Percentiles rank a stretch among this genome's conserved stretches.
These are phyloP conservation scores for Lutjanus argentimaculatus DNA, from an alignment of 2,797 vertebrate genomes.

Conservation along the genomic window DNA sequence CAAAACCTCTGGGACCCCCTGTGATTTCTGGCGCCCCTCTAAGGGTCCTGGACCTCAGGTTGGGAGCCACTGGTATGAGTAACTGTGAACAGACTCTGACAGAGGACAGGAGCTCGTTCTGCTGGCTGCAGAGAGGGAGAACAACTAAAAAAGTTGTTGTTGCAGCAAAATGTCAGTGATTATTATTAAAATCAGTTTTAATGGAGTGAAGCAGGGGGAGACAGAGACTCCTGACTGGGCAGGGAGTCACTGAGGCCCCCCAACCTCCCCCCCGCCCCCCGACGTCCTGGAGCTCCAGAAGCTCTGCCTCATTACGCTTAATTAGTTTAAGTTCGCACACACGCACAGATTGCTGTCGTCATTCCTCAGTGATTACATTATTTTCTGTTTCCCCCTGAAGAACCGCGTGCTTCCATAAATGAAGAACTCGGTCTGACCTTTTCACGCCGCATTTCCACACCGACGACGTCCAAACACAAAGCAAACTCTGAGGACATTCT, in stretches of 20 bases:
- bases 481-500: not conserved
- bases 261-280: not conserved
- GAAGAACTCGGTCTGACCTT: slow-evolving; percentile 21
- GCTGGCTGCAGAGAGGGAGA: not conserved
- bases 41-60: too few species aligned
- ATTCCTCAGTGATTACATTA: slow-evolving; percentile 45
- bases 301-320: slow-evolving; percentile 53
- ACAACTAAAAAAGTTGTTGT: not conserved
- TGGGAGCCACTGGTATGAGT: too few species aligned
- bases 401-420: slow-evolving; percentile 23
- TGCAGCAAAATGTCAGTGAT: not conserved
- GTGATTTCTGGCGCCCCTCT: too few species aligned
- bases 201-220: not conserved
- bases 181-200: not conserved
- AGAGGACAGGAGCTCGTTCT: not conserved
- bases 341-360: slow-evolving; percentile 22
- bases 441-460: not conserved
- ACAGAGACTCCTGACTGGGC: slow-evolving; percentile 33
- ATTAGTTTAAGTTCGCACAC: slow-evolving; percentile 54
- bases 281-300: slow-evolving; percentile 45
- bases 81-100: too few species aligned
- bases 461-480: not conserved
- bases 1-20: too few species aligned
- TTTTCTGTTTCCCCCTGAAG: slow-evolving; percentile 1
- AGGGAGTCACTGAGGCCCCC: slow-evolving; percentile 9